Conservation (phyloP, 2,888 invertebrate genomes). For the Pyrgus malvae region DNA sequence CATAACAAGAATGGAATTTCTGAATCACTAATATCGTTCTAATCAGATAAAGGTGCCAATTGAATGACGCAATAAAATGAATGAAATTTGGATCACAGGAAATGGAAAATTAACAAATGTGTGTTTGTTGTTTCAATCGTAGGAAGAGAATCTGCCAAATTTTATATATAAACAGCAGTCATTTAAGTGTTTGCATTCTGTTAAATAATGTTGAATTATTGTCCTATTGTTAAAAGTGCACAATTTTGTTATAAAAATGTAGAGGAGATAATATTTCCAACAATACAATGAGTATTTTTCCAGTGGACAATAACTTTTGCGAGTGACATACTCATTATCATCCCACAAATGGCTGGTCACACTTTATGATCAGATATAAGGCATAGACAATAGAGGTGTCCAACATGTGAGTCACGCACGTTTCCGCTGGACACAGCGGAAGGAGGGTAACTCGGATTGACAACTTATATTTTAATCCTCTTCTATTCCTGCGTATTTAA, state of each 20-base stretch:
- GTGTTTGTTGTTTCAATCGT: background rate
- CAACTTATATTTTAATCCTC: conserved; percentile 40
- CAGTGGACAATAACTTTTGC: conserved; percentile 30
- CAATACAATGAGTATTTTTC: conserved; percentile 27
- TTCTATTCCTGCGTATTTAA: background rate
- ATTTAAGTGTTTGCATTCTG: too few species aligned
- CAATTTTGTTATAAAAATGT: too few species aligned
- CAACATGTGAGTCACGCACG: conserved; percentile 59
- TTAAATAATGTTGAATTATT: too few species aligned
- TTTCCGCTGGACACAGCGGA: conserved; percentile 57
- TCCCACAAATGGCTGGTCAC: conserved; percentile 34
- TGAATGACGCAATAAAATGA: background rate
- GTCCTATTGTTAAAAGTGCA: too few species aligned
- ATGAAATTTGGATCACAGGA: background rate
- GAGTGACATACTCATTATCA: conserved; percentile 38
- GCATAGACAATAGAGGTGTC: conserved; percentile 55
- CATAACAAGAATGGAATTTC: background rate
- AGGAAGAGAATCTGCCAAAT: too few species aligned
- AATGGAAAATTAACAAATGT: background rate
- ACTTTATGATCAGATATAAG: conserved; percentile 49
- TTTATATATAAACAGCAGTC: too few species aligned
- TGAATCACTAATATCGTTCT: background rate
- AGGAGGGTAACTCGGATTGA: conserved; percentile 45
- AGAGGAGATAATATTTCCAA: too few species aligned
- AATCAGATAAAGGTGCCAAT: conserved; percentile 2